Conservation (phyloP, 2,113 vertebrate species). For the Ondatra zibethicus region DNA sequence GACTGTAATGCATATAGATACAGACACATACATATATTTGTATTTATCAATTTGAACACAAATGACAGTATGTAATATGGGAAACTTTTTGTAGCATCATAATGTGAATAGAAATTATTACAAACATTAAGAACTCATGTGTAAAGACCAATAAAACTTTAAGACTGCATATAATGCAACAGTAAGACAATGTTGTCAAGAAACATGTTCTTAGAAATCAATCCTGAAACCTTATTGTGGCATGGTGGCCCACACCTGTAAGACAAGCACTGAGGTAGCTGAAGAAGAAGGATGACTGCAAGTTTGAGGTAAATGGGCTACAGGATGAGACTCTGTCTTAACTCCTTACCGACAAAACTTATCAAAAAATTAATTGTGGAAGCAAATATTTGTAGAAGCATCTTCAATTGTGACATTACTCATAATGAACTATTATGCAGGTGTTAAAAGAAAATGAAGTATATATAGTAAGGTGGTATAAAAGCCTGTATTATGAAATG, state of each 20-base stretch:
- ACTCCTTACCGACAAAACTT: not conserved
- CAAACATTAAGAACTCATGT: not conserved
- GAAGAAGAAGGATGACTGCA: not conserved
- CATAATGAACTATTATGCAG: not conserved
- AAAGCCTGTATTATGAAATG: not conserved
- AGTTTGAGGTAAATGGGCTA: not conserved
- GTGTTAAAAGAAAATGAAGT: not conserved
- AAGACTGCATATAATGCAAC: not conserved
- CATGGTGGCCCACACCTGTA: too few species aligned
- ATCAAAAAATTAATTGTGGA: not conserved
- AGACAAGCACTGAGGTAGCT: not conserved
- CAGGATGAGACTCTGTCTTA: not conserved
- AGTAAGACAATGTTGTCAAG: too few species aligned
- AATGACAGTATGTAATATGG: not conserved
- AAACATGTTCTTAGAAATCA: not conserved
- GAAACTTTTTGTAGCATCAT: not conserved
- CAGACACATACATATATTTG: not conserved
- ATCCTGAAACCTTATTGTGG: not conserved
- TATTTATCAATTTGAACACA: not conserved
- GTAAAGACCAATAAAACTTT: not conserved
- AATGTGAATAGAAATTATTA: not conserved
- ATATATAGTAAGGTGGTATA: not conserved
- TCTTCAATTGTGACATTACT: not conserved
- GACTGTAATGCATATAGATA: not conserved
- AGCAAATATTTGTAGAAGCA: not conserved